Evolutionary conservation across 2,888 invertebrate genomes (phyloP), one percentile per base, ranked within the genome.

Genomic region (Nymphalis polychloros): DNA sequence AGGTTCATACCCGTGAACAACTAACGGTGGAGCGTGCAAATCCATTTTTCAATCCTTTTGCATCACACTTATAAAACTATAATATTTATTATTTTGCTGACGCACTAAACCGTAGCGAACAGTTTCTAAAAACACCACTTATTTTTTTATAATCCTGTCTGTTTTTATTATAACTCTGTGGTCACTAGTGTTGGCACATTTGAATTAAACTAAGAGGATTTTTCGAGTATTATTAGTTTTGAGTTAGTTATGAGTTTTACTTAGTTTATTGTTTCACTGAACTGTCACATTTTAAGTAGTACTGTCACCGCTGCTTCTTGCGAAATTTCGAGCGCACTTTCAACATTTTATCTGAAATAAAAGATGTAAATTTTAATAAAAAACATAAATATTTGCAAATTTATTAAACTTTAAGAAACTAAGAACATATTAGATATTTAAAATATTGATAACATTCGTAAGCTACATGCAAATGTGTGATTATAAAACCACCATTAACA

Each of bases 1-100:
- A n/a, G 90, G 86, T 64, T 92, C 91, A 70, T 93, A 92, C 35
- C 90, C 89, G 77, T 91, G 92, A 41, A 91, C 92, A 27, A 91
- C 89, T 73, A 92, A 72, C 10, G 86, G 85, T 0, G 90, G 89
- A n/a, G 91, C 86, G 84, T 92, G 92, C 48, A 92, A 83, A 86
- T 92, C 92, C 91, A 92, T 92, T 63, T 47, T 64, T 63, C 59
- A 63, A 63, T 52, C 23, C 23, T 68, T 67, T 67, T 48, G 68
- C 71, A 73, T 74, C 73, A 75, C 74, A 70, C 55, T 63, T 64
- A 62, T 72, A 68, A 63, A 70, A 64, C 53, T 63, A 59, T 50
- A 52, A 57, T 66, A 59, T 67, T 67, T 60, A 67, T 66, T 48
- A 41, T 67, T 53, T 53, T 17, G 7, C 23, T 31, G 27, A 62